Base-by-base conservation (phyloP, 2,113 vertebrate species). In the Saguinus imperator region DNA sequence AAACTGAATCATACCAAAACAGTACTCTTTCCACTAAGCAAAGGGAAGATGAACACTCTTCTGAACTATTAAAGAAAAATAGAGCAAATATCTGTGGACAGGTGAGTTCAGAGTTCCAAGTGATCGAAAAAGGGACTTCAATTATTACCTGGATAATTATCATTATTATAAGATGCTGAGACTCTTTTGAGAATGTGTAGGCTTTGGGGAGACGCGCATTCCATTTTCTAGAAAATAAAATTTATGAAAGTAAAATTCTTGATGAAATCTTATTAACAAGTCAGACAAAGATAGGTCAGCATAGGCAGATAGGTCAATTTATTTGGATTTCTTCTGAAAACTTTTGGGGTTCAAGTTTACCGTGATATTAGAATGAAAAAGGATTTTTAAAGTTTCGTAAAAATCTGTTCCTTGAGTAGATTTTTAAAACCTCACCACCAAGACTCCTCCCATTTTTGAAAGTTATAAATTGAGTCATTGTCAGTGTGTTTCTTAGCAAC, bases 61-160 rank as follows among this genome's bases (percentile, higher is more conserved):
- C 93, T 45, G 95, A 96, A 17, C 89, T 96, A 14, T 11, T 64
- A 2, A 93, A 73, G 55, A 97, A 97, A 37, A 94, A 76, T 0
- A 50, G 76, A 32, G 82, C 96, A 1, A 98, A 99, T 20, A 98
- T 99, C 37, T 98, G 97, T 48, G 99, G 99, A 68, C 99, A 99
- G 61, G 99, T 99, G 20, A 99, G 99, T 96, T 75, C 99, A 57
- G 98, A 99, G 99, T 99, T 99, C 64, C 2, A 1, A 20, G 21
- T 0, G 21, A 21, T 4, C 11, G 0, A 7, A 6, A 1, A 6
- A 50, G 14, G 52, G 23, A 8, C 8, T 55, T 23, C 3, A 1
- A 0, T 32, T 4, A 6, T 40, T 13, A 23, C 20, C 73, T 40
- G 37, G 37, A 40, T 40, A 40, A 2, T 40, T 40, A 40, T 40